A percentile compares a stretch with the other conserved stretches of the same genome.
Evolutionary conservation across 2,797 vertebrate species (phyloP).

Genomic region (Pampus argenteus): DNA sequence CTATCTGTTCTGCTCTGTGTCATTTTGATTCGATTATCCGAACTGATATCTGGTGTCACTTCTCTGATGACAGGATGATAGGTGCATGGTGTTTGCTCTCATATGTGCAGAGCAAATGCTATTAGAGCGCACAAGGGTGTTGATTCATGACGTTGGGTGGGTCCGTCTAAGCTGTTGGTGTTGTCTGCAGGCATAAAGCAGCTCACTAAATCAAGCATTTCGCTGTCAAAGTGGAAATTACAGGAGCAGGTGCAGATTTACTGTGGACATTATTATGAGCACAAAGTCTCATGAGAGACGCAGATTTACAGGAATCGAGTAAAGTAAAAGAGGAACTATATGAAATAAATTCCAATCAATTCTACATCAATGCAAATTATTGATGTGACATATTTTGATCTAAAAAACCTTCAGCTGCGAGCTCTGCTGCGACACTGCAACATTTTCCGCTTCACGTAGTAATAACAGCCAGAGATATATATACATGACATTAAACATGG

Average conservation of each 20-base stretch:
- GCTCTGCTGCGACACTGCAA: not conserved
- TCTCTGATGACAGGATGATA: not conserved
- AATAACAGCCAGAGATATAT: not conserved
- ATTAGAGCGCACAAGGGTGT: not conserved
- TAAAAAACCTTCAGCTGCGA: not conserved
- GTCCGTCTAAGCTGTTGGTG: not conserved
- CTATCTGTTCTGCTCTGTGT: no score
- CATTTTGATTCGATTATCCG: slow-evolving; percentile 3
- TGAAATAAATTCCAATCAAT: not conserved
- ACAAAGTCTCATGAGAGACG: slow-evolving; percentile 1
- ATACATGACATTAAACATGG: not conserved
- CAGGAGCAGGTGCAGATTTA: slow-evolving; percentile 32
- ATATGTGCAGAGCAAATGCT: slow-evolving; percentile 11
- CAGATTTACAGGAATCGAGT: not conserved
- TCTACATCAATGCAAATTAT: slow-evolving; percentile 19
- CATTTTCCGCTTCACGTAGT: not conserved
- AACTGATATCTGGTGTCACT: not conserved
- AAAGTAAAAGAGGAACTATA: slow-evolving; percentile 46
- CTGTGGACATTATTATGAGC: not conserved
- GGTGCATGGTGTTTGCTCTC: not conserved
- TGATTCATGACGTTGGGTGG: not conserved
- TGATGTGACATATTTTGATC: not conserved
- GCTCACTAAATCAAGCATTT: slow-evolving; percentile 23
- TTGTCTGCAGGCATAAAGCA: slow-evolving; percentile 4
- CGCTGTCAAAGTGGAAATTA: not conserved